These are phyloP conservation scores for Ligdia adustata DNA, from an alignment of 2,888 invertebrate species.

Conservation along the genomic window DNA sequence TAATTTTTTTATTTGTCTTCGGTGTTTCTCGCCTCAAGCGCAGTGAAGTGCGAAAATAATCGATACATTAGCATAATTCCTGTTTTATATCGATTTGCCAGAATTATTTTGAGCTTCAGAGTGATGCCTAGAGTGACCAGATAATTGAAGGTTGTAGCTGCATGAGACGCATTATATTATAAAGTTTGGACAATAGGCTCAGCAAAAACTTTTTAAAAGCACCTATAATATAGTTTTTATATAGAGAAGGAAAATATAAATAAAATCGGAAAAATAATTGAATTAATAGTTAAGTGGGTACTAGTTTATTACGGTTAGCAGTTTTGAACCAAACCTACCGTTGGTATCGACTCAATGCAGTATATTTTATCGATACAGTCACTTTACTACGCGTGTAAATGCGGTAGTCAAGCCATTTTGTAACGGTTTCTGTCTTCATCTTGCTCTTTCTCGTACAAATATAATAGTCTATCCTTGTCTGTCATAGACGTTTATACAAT, in stretches of 20 bases:
- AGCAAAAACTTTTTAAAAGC: too few species aligned
- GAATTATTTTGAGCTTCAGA: conserved; percentile 3
- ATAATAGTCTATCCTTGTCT: conserved; percentile 50
- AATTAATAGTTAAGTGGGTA: too few species aligned
- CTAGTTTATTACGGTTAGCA: too few species aligned
- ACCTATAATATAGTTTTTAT: too few species aligned
- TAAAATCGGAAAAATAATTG: too few species aligned
- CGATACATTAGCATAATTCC: conserved; percentile 15
- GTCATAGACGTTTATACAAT: conserved; percentile 69
- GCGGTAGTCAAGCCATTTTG: conserved; percentile 73
- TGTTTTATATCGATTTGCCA: conserved; percentile 5
- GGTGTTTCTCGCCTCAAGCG: conserved; percentile 4
- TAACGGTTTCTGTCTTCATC: conserved; percentile 65
- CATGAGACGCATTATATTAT: too few species aligned
- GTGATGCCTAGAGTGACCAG: conserved; percentile 3
- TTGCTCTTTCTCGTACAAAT: background rate
- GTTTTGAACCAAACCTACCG: too few species aligned
- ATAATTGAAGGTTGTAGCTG: too few species aligned
- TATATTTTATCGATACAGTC: conserved; percentile 17
- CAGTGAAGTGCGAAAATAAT: conserved; percentile 9
- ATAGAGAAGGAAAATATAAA: too few species aligned
- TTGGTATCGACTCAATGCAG: too few species aligned
- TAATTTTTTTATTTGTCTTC: too few species aligned
- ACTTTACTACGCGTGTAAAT: conserved; percentile 70
- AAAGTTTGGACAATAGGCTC: too few species aligned